Conservation (phyloP, 1,140 invertebrate species). For the Drosophila sp. region DNA sequence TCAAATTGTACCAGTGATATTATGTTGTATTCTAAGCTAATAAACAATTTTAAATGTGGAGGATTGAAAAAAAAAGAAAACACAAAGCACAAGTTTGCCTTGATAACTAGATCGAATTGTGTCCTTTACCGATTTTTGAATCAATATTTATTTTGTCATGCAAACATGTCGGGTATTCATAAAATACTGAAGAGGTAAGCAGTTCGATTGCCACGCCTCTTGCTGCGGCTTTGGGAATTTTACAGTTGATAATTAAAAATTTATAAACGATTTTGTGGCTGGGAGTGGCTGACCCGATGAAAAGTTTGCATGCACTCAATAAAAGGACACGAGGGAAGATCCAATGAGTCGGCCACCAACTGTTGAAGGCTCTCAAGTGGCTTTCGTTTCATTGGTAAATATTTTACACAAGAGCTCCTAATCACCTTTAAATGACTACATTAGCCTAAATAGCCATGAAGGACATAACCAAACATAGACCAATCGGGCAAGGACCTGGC, state of each 20-base stretch:
- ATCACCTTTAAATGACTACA: constrained; percentile 63
- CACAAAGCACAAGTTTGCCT: background rate
- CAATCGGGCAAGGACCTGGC: constrained; percentile 23
- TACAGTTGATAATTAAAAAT: constrained; percentile 70
- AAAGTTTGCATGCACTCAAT: constrained; percentile 44
- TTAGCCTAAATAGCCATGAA: constrained; percentile 50
- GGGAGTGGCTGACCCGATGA: background rate
- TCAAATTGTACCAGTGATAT: constrained; percentile 68
- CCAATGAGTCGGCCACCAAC: constrained; percentile 8
- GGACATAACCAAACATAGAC: constrained; percentile 30
- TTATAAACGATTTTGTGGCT: constrained; percentile 33
- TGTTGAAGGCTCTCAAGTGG: constrained; percentile 22
- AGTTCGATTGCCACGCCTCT: constrained; percentile 30
- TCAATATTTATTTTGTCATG: constrained; percentile 45
- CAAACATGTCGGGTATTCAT: constrained; percentile 47
- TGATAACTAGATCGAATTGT: constrained; percentile 15
- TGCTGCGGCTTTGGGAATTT: constrained; percentile 54
- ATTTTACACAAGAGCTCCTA: constrained; percentile 55
- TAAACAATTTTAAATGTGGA: constrained; percentile 33
- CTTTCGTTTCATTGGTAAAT: constrained; percentile 50
- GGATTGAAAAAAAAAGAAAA: constrained; percentile 8
- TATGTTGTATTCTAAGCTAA: constrained; percentile 62
- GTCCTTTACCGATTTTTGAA: constrained; percentile 19
- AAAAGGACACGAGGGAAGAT: constrained; percentile 6
- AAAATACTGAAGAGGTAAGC: constrained; percentile 45